Percentiles rank a stretch among this genome's conserved stretches.
Evolutionary conservation across 1,140 invertebrate genomes (phyloP).

Genomic region (Drosophila asahinai): DNA sequence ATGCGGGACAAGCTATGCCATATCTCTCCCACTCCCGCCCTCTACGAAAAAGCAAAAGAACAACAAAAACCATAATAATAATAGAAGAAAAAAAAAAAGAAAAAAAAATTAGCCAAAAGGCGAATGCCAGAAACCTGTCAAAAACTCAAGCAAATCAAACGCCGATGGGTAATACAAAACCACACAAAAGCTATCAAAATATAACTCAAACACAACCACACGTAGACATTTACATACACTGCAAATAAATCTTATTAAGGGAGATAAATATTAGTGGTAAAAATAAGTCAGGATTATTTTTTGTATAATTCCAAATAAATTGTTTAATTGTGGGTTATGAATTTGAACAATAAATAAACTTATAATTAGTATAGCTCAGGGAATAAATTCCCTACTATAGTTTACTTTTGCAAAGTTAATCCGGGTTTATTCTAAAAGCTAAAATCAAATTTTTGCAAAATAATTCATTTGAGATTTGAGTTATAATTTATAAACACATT

Average conservation of each 20-base stretch:
- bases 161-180: slow-evolving; percentile 73
- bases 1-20: slow-evolving; percentile 22
- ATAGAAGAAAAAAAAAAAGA: slow-evolving; percentile 14
- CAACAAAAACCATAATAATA: slow-evolving; percentile 8
- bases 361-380: too few species aligned
- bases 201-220: slow-evolving; percentile 26
- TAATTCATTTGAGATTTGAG: too few species aligned
- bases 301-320: background rate
- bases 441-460: too few species aligned
- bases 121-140: slow-evolving; percentile 63
- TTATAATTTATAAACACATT: background rate
- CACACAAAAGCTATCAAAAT: slow-evolving; percentile 52
- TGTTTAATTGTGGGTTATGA: too few species aligned
- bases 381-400: too few species aligned
- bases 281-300: background rate
- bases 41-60: slow-evolving; percentile 26
- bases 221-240: slow-evolving; percentile 5
- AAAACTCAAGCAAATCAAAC: slow-evolving; percentile 63
- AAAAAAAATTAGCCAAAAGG: slow-evolving; percentile 52
- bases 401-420: too few species aligned
- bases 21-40: slow-evolving; percentile 29
- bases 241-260: background rate
- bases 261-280: too few species aligned
- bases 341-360: too few species aligned
- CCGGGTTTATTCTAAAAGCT: too few species aligned